These are phyloP conservation scores for Rhinolophus sinicus DNA, from an alignment of 2,113 vertebrate species.

Conservation along the genomic window DNA sequence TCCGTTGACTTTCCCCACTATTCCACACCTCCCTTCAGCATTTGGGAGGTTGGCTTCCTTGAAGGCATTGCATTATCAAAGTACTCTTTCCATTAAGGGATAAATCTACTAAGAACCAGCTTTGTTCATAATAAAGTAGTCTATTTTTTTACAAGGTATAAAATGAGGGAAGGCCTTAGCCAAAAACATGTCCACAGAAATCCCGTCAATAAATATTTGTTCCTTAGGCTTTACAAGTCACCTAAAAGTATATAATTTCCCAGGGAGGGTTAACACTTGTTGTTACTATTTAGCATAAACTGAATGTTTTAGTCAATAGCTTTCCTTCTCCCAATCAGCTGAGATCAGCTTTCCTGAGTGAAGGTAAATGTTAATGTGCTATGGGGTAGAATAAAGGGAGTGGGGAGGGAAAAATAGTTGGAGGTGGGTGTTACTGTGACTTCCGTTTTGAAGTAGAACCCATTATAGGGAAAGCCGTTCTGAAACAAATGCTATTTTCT, in stretches of 20 bases:
- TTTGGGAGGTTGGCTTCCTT: background rate
- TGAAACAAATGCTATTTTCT: background rate
- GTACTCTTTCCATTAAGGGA: background rate
- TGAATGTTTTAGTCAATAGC: background rate
- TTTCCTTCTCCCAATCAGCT: background rate
- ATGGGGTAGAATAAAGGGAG: background rate
- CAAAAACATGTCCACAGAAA: background rate
- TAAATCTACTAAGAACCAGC: background rate
- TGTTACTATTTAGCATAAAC: background rate
- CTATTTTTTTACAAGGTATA: background rate
- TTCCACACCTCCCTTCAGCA: background rate
- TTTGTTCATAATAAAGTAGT: constrained; percentile 23
- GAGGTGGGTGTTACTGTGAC: background rate
- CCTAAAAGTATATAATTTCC: background rate
- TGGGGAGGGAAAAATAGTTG: background rate
- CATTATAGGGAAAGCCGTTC: background rate
- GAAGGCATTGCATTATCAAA: background rate
- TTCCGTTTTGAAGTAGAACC: background rate
- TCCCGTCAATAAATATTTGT: background rate
- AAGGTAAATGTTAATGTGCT: background rate
- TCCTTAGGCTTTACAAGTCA: background rate
- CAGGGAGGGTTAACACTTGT: background rate
- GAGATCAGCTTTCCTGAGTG: constrained; percentile 2
- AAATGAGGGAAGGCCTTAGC: background rate
- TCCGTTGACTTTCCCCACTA: background rate